These are phyloP conservation scores for Nematostella vectensis DNA, from an alignment of 92 coral and sea anemone species.

Conservation along the genomic window DNA sequence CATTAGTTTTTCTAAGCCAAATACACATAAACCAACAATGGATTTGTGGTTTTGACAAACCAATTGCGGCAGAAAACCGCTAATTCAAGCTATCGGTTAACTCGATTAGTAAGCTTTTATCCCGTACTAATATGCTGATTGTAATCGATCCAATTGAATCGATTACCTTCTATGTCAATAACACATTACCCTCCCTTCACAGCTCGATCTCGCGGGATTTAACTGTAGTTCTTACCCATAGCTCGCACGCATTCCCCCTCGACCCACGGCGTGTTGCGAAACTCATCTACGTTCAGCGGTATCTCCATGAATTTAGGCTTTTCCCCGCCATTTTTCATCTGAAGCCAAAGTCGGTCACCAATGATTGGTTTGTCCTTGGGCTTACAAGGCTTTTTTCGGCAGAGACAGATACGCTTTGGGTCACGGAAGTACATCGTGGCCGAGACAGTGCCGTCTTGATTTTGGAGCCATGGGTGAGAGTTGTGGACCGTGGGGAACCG, in stretches of 20 bases:
- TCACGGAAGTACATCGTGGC: constrained; percentile 68
- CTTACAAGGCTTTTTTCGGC: constrained; percentile 21
- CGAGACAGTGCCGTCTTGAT: constrained; percentile 38
- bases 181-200: too few relatives aligned
- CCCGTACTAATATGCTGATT: too few relatives aligned
- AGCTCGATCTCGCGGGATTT: too few relatives aligned
- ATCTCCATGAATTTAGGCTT: constrained; percentile 22
- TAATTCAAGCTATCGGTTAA: too few relatives aligned
- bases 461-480: constrained; percentile 53
- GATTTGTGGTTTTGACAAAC: too few relatives aligned
- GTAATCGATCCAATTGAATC: too few relatives aligned
- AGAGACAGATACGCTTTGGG: constrained; percentile 51
- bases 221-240: too few relatives aligned
- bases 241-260: constrained; percentile 60
- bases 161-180: too few relatives aligned
- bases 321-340: constrained; percentile 32
- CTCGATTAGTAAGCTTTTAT: too few relatives aligned
- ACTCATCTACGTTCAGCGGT: constrained; percentile 33
- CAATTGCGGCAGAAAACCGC: too few relatives aligned
- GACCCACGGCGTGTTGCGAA: constrained; percentile 59
- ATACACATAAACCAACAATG: too few relatives aligned
- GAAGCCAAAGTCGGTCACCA: constrained; percentile 73
- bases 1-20: too few relatives aligned
- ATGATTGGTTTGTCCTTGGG: constrained; percentile 15
- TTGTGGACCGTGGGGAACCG: constrained; percentile 45